Evolutionary conservation across 1,140 invertebrate species (phyloP).

Genomic region (Heliothis virescens): DNA sequence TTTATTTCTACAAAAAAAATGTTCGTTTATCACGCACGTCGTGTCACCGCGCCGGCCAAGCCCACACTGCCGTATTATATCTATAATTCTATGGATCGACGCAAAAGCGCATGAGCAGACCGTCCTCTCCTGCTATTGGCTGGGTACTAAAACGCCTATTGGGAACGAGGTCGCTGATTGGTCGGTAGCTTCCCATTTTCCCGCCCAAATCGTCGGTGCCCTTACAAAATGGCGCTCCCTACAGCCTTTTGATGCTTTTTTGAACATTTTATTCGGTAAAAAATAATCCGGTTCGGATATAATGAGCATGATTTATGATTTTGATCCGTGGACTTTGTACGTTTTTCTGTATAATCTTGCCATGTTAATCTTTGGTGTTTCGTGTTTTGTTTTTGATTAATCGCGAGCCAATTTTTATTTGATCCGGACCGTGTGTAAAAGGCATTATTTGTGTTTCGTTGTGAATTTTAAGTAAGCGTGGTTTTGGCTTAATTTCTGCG

Average conservation of each 20-base stretch:
- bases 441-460: constrained; percentile 44
- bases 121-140: constrained; percentile 69
- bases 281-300: constrained; percentile 86
- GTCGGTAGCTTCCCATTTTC: constrained; percentile 72
- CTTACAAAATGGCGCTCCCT: constrained; percentile 84
- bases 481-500: not conserved
- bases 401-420: constrained; percentile 63
- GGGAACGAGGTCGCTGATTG: constrained; percentile 63
- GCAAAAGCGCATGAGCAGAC: constrained; percentile 80
- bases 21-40: constrained; percentile 61
- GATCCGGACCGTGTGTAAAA: constrained; percentile 47
- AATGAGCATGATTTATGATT: constrained; percentile 86
- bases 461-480: constrained; percentile 41
- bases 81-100: constrained; percentile 85
- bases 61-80: constrained; percentile 84
- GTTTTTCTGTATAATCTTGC: constrained; percentile 73
- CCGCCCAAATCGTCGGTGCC: constrained; percentile 76
- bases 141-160: constrained; percentile 77
- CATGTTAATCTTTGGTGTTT: constrained; percentile 81
- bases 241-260: constrained; percentile 84
- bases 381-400: constrained; percentile 73
- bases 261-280: constrained; percentile 84
- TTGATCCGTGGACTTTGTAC: constrained; percentile 73
- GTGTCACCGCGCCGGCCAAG: constrained; percentile 75
- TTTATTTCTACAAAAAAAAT: constrained; percentile 68